Evolutionary conservation across 2,113 vertebrate species (phyloP).

Genomic region (Pantherophis guttatus): DNA sequence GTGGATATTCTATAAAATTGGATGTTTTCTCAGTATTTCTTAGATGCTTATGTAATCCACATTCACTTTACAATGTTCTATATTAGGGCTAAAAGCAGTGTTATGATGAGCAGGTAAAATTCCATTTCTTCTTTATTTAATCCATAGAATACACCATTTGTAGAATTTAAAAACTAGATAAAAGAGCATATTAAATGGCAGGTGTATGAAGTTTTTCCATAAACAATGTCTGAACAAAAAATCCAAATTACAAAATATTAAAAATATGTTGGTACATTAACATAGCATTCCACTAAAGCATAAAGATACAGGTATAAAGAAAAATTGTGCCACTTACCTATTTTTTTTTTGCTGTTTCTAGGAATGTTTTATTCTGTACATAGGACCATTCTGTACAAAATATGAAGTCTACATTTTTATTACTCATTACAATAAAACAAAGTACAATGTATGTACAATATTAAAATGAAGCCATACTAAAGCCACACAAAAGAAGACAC

Average conservation of each 20-base stretch:
- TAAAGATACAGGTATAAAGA: constrained; percentile 74
- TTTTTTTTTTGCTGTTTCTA: constrained; percentile 70
- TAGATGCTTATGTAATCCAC: not conserved
- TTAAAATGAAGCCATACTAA: constrained; percentile 87
- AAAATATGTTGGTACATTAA: constrained; percentile 75
- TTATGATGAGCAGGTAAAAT: constrained; percentile 71
- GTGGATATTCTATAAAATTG: not conserved
- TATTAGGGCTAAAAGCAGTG: constrained; percentile 51
- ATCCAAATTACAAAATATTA: constrained; percentile 77
- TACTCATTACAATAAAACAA: constrained; percentile 96
- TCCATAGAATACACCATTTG: constrained; percentile 75
- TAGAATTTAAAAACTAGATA: constrained; percentile 73
- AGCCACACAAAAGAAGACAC: constrained; percentile 91
- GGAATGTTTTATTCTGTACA: constrained; percentile 89
- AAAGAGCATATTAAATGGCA: constrained; percentile 78
- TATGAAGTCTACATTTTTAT: constrained; percentile 97
- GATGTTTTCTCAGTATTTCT: not conserved
- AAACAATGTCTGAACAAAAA: constrained; percentile 76
- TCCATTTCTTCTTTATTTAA: constrained; percentile 78
- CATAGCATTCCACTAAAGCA: constrained; percentile 73
- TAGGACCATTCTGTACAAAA: constrained; percentile 96
- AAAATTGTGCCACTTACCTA: constrained; percentile 81
- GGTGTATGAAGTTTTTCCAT: constrained; percentile 72
- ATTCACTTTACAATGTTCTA: not conserved
- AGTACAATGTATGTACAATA: constrained; percentile 98